phyloP scores from a whole-genome alignment of 2,113 vertebrate species.

The Corydoras maculifer region DNA sequence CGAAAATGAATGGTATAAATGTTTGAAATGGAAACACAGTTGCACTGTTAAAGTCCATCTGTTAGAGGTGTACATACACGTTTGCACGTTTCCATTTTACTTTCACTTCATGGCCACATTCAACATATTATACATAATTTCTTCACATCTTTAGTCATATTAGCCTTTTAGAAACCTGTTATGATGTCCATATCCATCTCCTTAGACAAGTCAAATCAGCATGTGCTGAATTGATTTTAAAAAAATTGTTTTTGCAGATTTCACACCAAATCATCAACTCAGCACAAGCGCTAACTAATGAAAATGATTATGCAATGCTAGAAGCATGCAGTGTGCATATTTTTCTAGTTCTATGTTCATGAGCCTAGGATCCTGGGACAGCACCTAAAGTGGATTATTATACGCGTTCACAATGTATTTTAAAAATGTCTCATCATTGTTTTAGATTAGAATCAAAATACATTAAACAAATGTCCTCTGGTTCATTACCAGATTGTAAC shows the following conservation, averaged over 20 bases:
- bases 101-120: not conserved
- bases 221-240: slow-evolving; percentile 34
- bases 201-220: slow-evolving; percentile 27
- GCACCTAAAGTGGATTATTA: too few species aligned
- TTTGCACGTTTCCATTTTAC: not conserved
- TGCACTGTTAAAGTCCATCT: not conserved
- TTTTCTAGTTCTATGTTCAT: too few species aligned
- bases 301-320: too few species aligned
- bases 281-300: not conserved
- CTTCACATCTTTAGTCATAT: not conserved
- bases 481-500: too few species aligned
- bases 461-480: too few species aligned
- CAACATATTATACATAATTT: not conserved
- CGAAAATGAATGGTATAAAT: slow-evolving; percentile 5
- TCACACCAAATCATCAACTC: not conserved
- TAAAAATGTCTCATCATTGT: too few species aligned
- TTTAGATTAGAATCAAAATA: too few species aligned
- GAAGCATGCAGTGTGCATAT: not conserved
- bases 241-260: not conserved
- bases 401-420: too few species aligned
- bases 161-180: too few species aligned
- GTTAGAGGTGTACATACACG: not conserved
- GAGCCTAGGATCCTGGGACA: too few species aligned
- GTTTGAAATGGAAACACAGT: slow-evolving; percentile 1
- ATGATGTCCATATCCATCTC: too few species aligned